Conservation (phyloP, 1,140 invertebrate species). For the Drosophila malerkotliana region DNA sequence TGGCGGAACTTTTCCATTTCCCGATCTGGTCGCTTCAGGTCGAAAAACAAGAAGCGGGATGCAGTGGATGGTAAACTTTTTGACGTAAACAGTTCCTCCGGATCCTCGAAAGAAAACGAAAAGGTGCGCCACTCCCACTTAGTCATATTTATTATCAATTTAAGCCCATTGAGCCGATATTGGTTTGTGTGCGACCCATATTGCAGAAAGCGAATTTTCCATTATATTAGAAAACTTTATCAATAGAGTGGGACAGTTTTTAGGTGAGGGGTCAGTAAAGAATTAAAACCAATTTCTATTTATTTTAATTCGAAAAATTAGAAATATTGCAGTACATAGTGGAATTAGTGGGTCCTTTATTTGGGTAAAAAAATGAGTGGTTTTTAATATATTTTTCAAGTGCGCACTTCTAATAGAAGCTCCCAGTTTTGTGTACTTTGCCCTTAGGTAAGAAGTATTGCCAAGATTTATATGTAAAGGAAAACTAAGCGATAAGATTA, state of each 20-base stretch:
- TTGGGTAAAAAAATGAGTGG: too few species aligned
- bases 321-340: too few species aligned
- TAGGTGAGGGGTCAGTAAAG: not conserved
- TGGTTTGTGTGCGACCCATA: slow-evolving; percentile 3
- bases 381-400: not conserved
- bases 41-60: slow-evolving; percentile 81
- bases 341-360: not conserved
- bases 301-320: too few species aligned
- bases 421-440: slow-evolving; percentile 13
- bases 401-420: slow-evolving; percentile 11
- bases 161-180: slow-evolving; percentile 3
- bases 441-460: slow-evolving; percentile 12
- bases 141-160: slow-evolving; percentile 10
- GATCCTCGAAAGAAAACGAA: slow-evolving; percentile 54
- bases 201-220: slow-evolving; percentile 13
- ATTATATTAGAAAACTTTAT: not conserved
- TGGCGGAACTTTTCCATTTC: slow-evolving; percentile 83
- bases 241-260: not conserved
- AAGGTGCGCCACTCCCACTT: slow-evolving; percentile 50
- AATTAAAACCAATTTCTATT: too few species aligned
- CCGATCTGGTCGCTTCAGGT: slow-evolving; percentile 78
- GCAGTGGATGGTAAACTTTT: slow-evolving; percentile 79
- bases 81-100: slow-evolving; percentile 40
- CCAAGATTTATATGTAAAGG: slow-evolving; percentile 45
- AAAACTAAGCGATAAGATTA: slow-evolving; percentile 47